These are phyloP conservation scores for Gallinago undulata DNA, from an alignment of 2,113 vertebrate species.

Conservation along the genomic window DNA sequence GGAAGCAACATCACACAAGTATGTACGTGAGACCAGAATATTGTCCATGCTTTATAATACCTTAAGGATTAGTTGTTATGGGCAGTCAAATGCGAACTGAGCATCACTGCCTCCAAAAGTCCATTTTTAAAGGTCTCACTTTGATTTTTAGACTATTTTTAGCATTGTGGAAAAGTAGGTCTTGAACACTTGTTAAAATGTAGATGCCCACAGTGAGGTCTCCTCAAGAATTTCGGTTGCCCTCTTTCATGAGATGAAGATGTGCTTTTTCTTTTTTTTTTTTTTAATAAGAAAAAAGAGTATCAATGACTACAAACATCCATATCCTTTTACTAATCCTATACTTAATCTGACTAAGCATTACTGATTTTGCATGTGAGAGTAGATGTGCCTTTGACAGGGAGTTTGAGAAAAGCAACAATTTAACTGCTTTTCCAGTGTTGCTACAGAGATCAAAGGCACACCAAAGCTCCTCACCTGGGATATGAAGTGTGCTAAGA, in stretches of 20 bases:
- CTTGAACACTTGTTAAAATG: neutral
- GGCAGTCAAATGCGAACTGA: neutral
- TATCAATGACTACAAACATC: neutral
- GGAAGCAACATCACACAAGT: neutral
- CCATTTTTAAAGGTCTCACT: neutral
- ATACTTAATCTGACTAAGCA: constrained; percentile 21
- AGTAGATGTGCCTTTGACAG: constrained; percentile 18
- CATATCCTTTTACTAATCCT: constrained; percentile 28
- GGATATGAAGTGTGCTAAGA: constrained; percentile 9
- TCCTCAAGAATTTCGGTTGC: neutral
- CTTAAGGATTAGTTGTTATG: neutral
- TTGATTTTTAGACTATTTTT: neutral
- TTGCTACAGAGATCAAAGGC: constrained; percentile 39
- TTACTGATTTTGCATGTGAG: constrained; percentile 28
- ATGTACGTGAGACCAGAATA: neutral
- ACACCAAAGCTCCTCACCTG: constrained; percentile 42
- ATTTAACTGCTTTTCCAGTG: constrained; percentile 43
- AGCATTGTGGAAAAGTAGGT: neutral
- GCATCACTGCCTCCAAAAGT: neutral
- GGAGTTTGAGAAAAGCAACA: constrained; percentile 36
- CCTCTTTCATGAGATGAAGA: neutral
- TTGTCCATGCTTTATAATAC: neutral
- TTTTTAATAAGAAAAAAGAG: neutral
- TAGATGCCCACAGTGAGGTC: neutral
- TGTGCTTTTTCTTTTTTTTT: neutral